phyloP scores from a whole-genome alignment of 2,888 invertebrate species.

The Idaea biselata region DNA sequence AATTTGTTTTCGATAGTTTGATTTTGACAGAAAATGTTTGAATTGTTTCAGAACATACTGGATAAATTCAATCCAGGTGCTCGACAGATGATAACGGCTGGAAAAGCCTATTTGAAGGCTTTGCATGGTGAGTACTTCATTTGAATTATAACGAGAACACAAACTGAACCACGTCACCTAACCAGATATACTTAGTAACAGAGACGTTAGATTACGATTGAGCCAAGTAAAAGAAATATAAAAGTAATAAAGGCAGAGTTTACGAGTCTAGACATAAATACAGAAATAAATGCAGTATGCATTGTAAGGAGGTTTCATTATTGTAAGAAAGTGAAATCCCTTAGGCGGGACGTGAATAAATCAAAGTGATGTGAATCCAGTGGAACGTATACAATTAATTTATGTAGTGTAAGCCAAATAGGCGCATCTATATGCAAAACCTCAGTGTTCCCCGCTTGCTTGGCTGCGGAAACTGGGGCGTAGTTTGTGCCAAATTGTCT shows the following conservation, averaged over 20 bases:
- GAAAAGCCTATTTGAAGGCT: constrained; percentile 96
- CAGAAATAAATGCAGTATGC: constrained; percentile 26
- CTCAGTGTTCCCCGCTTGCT: constrained; percentile 66
- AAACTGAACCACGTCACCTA: constrained; percentile 7
- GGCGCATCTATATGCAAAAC: constrained; percentile 78
- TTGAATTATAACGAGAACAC: constrained; percentile 17
- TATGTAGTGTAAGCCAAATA: constrained; percentile 74
- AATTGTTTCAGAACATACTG: constrained; percentile 93
- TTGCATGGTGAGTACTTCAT: constrained; percentile 89
- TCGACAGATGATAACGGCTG: constrained; percentile 95
- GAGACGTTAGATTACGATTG: constrained; percentile 9
- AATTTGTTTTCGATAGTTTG: constrained; percentile 2
- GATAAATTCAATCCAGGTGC: constrained; percentile 98
- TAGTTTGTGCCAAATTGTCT: constrained; percentile 78
- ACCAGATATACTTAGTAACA: constrained; percentile 14
- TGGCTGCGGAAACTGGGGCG: constrained; percentile 71
- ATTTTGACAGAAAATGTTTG: constrained; percentile 11
- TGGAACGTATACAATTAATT: constrained; percentile 72
- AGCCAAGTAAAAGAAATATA: constrained; percentile 9
- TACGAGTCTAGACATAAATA: constrained; percentile 30
- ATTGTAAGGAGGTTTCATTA: constrained; percentile 19
- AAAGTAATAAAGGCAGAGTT: constrained; percentile 18
- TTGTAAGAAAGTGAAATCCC: constrained; percentile 38
- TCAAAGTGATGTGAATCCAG: constrained; percentile 57
- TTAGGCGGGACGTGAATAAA: constrained; percentile 39